phyloP scores from a whole-genome alignment of 2,888 invertebrate species.

The Ganaspis brasiliensis region DNA sequence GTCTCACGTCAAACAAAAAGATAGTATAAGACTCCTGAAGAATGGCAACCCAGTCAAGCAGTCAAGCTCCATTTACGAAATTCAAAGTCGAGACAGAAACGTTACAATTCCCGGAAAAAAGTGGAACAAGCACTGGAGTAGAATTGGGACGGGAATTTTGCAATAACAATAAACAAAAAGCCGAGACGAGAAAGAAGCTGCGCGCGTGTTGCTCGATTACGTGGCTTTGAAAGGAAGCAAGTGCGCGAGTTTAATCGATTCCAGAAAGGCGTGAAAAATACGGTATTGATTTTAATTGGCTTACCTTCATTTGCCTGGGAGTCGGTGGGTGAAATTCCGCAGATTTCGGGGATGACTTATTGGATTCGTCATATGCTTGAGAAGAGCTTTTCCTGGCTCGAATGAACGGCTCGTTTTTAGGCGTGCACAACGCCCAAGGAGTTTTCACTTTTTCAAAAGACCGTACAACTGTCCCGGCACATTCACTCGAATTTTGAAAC shows the following conservation, averaged over 20 bases:
- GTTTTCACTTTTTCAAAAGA: neutral
- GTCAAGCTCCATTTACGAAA: neutral
- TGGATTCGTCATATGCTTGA: slow-evolving; percentile 66
- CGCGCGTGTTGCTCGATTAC: slow-evolving; percentile 55
- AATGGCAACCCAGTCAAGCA: slow-evolving; percentile 23
- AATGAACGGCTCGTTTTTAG: slow-evolving; percentile 17
- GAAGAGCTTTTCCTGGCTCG: slow-evolving; percentile 45
- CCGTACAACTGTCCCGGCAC: slow-evolving; percentile 16
- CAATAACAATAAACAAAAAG: slow-evolving; percentile 69
- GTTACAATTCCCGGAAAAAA: neutral
- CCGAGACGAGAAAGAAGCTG: slow-evolving; percentile 54
- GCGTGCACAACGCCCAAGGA: slow-evolving; percentile 37
- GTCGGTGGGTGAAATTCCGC: slow-evolving; percentile 54
- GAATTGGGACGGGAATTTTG: slow-evolving; percentile 16
- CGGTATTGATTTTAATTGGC: slow-evolving; percentile 1
- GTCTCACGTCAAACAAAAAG: slow-evolving; percentile 3
- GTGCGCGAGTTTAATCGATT: slow-evolving; percentile 29
- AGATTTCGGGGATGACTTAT: slow-evolving; percentile 52
- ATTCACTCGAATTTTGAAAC: neutral
- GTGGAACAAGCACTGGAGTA: neutral
- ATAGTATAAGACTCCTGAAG: neutral
- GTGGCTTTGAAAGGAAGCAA: slow-evolving; percentile 58
- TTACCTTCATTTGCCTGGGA: slow-evolving; percentile 68
- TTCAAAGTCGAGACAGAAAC: neutral
- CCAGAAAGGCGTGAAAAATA: slow-evolving; percentile 12